These are phyloP conservation scores for Coendou prehensilis DNA, from an alignment of 2,797 vertebrate genomes.

Conservation along the genomic window DNA sequence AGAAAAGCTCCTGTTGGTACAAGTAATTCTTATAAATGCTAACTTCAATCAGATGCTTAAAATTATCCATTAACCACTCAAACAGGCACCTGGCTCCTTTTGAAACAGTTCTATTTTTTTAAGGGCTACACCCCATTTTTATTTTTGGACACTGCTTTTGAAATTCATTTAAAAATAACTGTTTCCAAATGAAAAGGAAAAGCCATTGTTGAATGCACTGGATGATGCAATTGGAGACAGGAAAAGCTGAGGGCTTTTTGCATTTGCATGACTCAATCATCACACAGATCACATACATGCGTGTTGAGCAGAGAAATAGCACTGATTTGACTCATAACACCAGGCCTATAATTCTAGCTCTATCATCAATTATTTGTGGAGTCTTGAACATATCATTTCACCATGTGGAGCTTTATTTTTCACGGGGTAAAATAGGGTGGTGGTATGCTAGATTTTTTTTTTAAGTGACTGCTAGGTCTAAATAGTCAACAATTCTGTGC, in stretches of 20 bases:
- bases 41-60: slow-evolving; percentile 72
- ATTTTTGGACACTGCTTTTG: slow-evolving; percentile 78
- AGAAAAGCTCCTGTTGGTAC: slow-evolving; percentile 38
- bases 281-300: background rate
- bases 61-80: slow-evolving; percentile 76
- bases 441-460: slow-evolving; percentile 28
- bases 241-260: slow-evolving; percentile 36
- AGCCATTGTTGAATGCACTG: slow-evolving; percentile 32
- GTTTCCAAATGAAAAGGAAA: slow-evolving; percentile 73
- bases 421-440: background rate
- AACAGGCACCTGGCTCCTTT: slow-evolving; percentile 70
- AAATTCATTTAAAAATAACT: slow-evolving; percentile 77
- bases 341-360: slow-evolving; percentile 14
- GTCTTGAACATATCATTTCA: slow-evolving; percentile 52
- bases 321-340: slow-evolving; percentile 43
- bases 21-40: slow-evolving; percentile 66
- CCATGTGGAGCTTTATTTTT: slow-evolving; percentile 26
- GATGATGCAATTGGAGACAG: slow-evolving; percentile 30
- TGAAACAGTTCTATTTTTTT: slow-evolving; percentile 72
- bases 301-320: slow-evolving; percentile 23
- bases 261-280: background rate
- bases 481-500: background rate
- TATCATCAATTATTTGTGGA: slow-evolving; percentile 71
- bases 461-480: background rate
- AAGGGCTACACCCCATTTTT: slow-evolving; percentile 67